Percentiles rank a stretch among this genome's conserved stretches.
phyloP scores from a whole-genome alignment of 2,797 vertebrate genomes.

The Caiman crocodilus region DNA sequence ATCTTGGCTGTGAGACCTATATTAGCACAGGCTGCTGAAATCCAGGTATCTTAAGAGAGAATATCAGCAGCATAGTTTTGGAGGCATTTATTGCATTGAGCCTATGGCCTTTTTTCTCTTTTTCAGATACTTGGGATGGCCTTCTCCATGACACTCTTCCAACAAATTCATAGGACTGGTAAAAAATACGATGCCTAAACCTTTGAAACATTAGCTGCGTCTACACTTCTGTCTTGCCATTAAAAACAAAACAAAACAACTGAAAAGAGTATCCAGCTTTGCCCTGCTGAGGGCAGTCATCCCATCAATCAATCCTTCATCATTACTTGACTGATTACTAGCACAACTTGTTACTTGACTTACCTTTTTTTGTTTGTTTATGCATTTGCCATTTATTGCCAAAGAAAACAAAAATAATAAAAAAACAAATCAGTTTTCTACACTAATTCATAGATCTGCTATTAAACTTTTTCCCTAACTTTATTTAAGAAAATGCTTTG shows the following conservation, averaged over 20 bases:
- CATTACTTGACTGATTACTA: conserved; percentile 63
- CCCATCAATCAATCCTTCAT: conserved; percentile 19
- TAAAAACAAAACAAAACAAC: conserved; percentile 37
- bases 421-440: conserved; percentile 69
- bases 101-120: conserved; percentile 46
- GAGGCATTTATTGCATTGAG: conserved; percentile 28
- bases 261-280: conserved; percentile 39
- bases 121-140: conserved; percentile 97
- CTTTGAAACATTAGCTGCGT: conserved; percentile 39
- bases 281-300: conserved; percentile 57
- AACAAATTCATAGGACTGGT: conserved; percentile 97
- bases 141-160: conserved; percentile 98
- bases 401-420: conserved; percentile 77
- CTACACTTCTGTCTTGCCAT: conserved; percentile 57
- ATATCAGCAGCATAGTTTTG: neutral
- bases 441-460: conserved; percentile 41
- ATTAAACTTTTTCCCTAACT: conserved; percentile 77
- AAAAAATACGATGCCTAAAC: conserved; percentile 97
- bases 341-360: conserved; percentile 73
- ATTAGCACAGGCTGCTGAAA: neutral
- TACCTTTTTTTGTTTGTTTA: conserved; percentile 62
- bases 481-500: conserved; percentile 62
- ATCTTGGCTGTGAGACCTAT: neutral
- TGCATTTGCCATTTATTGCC: conserved; percentile 83
- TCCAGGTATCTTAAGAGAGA: neutral